Evolutionary conservation across 2,888 invertebrate genomes (phyloP), one percentile per base, ranked within the genome.

Genomic region (Patella pellucida): DNA sequence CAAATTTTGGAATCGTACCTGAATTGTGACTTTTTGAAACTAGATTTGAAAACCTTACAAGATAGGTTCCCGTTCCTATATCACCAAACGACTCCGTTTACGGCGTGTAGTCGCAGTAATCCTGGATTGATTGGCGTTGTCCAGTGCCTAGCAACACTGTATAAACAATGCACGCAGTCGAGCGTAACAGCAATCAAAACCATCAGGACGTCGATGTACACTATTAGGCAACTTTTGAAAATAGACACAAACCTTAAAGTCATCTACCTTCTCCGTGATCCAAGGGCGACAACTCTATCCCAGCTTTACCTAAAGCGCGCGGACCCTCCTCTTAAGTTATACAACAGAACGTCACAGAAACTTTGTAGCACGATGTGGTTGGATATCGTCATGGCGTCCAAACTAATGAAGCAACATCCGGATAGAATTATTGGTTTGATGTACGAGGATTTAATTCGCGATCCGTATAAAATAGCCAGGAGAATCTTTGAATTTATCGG

Each of bases 261-360:
- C 14, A 70, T 83, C 12, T 76, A 82, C 69, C 68, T 83, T 1
- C 54, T 81, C 9, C 52, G 83, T n/a, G 83, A 83, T 72, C 82
- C 82, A 50, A 76, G 83, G 14, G 83, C 76, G 19, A 76, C 80
- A 4, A 52, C 80, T 12, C 77, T 77, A 56, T 81, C 81, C 3
- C 71, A 23, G 23, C 62, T 62, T 23, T 23, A 72, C 62, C 73
- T 78, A 7, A 71, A 51, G 27, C 27, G 69, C 3, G 50, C 68
- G 16, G 67, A 71, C 3, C 41, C 68, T 23, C 52, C 31, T 16
- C 19, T 62, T 14, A 27, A 15, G 3, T 12, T 62, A 41, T 16
- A 72, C 0, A 52, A 72, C 4, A 23, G 31, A 2, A 62, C 71
- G 15, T 68, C 74, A 5, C 72, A 23, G 11, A 69, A 52, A 15